Evolutionary conservation across 2,113 vertebrate species (phyloP).

Genomic region (Halcyon malimbica): DNA sequence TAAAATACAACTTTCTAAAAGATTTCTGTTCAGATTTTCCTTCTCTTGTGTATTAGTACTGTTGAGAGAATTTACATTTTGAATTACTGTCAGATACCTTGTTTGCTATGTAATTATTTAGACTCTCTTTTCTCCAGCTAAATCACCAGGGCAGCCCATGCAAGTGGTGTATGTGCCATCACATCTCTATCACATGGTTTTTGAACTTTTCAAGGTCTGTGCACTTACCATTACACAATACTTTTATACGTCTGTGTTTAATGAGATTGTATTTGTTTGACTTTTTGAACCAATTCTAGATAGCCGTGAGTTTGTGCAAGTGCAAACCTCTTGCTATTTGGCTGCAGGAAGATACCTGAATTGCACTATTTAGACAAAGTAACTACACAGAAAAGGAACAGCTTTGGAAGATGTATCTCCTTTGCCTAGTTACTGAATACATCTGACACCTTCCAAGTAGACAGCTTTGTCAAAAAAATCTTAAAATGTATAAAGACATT

Average conservation of each 20-base stretch:
- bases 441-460: neutral
- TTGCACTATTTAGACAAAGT: neutral
- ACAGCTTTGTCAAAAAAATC: neutral
- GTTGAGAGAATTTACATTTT: neutral
- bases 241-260: constrained; percentile 23
- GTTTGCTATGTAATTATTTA: constrained; percentile 45
- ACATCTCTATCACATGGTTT: constrained; percentile 98
- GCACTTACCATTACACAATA: constrained; percentile 30
- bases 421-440: neutral
- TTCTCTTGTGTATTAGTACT: neutral
- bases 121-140: constrained; percentile 78
- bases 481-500: neutral
- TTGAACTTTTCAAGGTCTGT: constrained; percentile 98
- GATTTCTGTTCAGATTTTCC: neutral
- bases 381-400: neutral
- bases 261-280: neutral
- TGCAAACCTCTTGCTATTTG: neutral
- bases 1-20: neutral
- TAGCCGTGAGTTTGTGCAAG: neutral
- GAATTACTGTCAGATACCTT: neutral
- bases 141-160: constrained; percentile 85
- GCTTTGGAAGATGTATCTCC: neutral
- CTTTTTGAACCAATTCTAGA: neutral
- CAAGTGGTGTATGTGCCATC: constrained; percentile 96
- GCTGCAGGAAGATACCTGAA: neutral